Percentiles rank a stretch among this genome's conserved stretches.
Evolutionary conservation across 2,888 invertebrate species (phyloP).

Genomic region (Nephrotoma appendiculata): DNA sequence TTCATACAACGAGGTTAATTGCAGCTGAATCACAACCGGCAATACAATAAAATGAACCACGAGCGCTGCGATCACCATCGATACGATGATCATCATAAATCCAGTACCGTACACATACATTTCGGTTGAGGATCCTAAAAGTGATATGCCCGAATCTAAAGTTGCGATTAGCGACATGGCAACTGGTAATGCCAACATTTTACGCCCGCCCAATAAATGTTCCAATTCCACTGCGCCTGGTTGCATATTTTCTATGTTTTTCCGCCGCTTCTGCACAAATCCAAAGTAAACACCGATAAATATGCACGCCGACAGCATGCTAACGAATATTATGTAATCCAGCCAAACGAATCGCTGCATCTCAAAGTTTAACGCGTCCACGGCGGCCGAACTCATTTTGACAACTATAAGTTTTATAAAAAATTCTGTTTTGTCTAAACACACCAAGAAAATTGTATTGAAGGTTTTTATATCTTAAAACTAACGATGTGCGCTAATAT

Average conservation of each 20-base stretch:
- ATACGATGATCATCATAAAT: conserved; percentile 42
- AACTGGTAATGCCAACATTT: conserved; percentile 52
- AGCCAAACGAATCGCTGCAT: neutral
- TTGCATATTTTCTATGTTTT: neutral
- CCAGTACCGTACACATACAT: neutral
- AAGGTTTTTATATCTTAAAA: neutral
- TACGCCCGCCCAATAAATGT: conserved; percentile 52
- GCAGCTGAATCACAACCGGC: conserved; percentile 35
- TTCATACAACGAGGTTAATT: neutral
- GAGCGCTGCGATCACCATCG: conserved; percentile 33
- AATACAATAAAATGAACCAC: conserved; percentile 46
- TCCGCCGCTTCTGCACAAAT: neutral
- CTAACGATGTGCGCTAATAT: neutral
- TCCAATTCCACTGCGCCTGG: conserved; percentile 32
- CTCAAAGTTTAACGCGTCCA: neutral
- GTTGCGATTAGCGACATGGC: conserved; percentile 52
- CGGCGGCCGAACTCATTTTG: neutral
- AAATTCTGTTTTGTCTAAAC: neutral
- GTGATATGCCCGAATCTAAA: conserved; percentile 39
- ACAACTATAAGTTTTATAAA: neutral
- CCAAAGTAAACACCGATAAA: neutral
- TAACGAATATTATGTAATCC: neutral
- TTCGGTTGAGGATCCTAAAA: neutral
- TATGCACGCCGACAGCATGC: neutral
- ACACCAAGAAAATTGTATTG: neutral